Percentiles rank a stretch among this genome's conserved stretches.
These are phyloP conservation scores for Gorsachius goisagi DNA, from an alignment of 2,113 vertebrate species.

Conservation along the genomic window DNA sequence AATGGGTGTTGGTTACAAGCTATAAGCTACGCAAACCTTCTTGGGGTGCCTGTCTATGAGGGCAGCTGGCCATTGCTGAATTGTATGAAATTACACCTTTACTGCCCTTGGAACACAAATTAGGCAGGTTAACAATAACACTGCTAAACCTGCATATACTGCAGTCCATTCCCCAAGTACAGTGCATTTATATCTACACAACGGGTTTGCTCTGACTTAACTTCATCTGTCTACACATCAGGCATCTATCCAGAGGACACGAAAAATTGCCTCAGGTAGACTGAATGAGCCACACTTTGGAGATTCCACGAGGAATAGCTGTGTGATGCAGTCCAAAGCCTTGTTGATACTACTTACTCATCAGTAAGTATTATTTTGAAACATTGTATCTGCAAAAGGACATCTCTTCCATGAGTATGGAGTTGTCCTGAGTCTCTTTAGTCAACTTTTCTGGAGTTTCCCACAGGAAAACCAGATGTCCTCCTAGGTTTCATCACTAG, in stretches of 20 bases:
- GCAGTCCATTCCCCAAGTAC: not conserved
- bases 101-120: not conserved
- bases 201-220: not conserved
- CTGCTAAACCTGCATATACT: not conserved
- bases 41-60: fast-evolving
- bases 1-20: not conserved
- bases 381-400: not conserved
- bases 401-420: not conserved
- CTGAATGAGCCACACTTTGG: not conserved
- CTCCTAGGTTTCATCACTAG: not conserved
- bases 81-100: not conserved
- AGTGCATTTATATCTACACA: not conserved
- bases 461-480: not conserved
- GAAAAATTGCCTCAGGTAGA: not conserved
- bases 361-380: not conserved
- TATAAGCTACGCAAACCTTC: not conserved
- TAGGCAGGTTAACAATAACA: not conserved
- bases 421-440: not conserved
- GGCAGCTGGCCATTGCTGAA: not conserved
- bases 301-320: not conserved
- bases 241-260: not conserved
- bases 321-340: not conserved
- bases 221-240: not conserved
- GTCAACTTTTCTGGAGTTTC: not conserved
- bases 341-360: not conserved